Evolutionary conservation across 1,140 invertebrate species (phyloP).

Genomic region (Pantala flavescens): DNA sequence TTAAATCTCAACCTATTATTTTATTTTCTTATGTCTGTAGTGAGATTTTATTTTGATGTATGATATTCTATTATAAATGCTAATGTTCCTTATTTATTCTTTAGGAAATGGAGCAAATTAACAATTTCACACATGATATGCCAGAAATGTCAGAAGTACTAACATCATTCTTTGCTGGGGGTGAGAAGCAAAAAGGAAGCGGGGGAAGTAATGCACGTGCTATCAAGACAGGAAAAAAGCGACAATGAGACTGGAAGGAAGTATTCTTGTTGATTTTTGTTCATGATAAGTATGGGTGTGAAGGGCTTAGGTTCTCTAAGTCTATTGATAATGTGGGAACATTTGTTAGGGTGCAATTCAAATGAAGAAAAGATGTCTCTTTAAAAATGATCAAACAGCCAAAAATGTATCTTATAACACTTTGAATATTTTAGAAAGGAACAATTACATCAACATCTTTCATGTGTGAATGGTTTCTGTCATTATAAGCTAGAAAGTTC

Average conservation of each 20-base stretch:
- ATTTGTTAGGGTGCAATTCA: not conserved
- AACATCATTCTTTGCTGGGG: slow-evolving; percentile 64
- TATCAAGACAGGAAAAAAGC: slow-evolving; percentile 55
- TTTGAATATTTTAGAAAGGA: no score
- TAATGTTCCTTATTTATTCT: no score
- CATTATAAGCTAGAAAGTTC: no score
- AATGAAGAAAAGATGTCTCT: not conserved
- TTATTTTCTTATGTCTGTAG: no score
- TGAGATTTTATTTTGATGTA: no score
- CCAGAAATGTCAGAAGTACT: slow-evolving; percentile 87
- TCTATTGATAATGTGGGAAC: not conserved
- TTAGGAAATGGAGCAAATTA: slow-evolving; percentile 79
- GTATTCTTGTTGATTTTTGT: slow-evolving; percentile 7
- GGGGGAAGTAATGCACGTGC: slow-evolving; percentile 34
- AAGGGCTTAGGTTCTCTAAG: not conserved
- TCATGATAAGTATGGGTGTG: not conserved
- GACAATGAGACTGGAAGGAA: slow-evolving; percentile 37
- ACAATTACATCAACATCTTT: no score
- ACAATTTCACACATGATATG: slow-evolving; percentile 70
- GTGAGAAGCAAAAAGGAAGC: slow-evolving; percentile 39
- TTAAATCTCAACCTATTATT: no score
- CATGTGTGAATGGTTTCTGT: no score
- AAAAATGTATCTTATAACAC: no score
- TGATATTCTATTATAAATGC: no score
- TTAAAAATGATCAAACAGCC: no score